phyloP scores from a whole-genome alignment of 2,113 vertebrate species.

The Smithornis capensis region DNA sequence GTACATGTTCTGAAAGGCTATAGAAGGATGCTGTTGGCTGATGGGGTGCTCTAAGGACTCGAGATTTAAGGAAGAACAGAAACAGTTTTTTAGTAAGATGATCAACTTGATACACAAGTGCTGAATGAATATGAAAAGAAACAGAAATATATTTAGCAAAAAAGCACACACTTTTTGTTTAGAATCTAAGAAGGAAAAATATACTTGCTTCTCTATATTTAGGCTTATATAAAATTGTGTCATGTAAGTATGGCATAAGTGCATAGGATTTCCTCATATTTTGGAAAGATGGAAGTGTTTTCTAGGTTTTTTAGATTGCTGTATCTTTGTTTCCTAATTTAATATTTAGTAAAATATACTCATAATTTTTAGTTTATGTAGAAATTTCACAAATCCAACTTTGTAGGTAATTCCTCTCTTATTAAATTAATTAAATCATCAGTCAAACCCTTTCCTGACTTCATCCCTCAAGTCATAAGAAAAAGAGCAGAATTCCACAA shows the following conservation, averaged over 20 bases:
- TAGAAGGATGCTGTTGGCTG: background rate
- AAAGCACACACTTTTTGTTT: background rate
- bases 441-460: background rate
- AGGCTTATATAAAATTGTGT: background rate
- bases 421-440: slow-evolving; percentile 20
- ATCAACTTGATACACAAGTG: background rate
- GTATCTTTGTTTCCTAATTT: background rate
- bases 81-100: background rate
- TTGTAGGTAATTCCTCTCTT: background rate
- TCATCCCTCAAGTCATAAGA: background rate
- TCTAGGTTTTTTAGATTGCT: background rate
- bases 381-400: background rate
- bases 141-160: background rate
- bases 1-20: background rate
- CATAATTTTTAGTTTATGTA: background rate
- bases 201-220: background rate
- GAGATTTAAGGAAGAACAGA: background rate
- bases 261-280: background rate
- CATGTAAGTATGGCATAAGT: background rate
- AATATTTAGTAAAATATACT: background rate
- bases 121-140: background rate
- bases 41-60: background rate
- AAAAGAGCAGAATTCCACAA: background rate
- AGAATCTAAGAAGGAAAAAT: background rate
- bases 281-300: background rate